phyloP scores from a whole-genome alignment of 2,113 vertebrate genomes.

The Proterorhinus semilunaris region DNA sequence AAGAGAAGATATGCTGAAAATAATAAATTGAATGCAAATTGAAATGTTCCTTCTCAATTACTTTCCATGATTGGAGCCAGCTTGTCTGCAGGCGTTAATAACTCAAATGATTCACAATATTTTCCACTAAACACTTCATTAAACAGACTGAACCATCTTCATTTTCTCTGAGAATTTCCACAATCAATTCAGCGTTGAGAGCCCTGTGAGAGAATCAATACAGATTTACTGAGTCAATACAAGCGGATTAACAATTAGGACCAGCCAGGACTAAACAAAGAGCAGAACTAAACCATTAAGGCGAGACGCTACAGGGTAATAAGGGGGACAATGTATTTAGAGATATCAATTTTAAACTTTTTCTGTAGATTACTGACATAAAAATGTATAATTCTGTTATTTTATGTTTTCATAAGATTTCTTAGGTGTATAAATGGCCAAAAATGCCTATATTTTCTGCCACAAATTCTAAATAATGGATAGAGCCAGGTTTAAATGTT shows the following conservation, averaged over 20 bases:
- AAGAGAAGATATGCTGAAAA: not conserved
- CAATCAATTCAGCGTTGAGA: not conserved
- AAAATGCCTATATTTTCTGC: too few relatives aligned
- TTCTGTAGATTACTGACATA: too few relatives aligned
- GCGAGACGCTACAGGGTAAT: too few relatives aligned
- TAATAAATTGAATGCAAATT: not conserved
- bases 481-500: too few relatives aligned
- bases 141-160: not conserved
- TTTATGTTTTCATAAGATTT: too few relatives aligned
- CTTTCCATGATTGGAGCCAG: not conserved
- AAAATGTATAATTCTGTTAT: too few relatives aligned
- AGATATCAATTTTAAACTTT: too few relatives aligned
- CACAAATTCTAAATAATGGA: too few relatives aligned
- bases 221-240: not conserved
- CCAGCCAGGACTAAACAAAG: not conserved
- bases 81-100: not conserved
- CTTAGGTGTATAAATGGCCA: too few relatives aligned
- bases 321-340: too few relatives aligned
- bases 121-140: conserved; percentile 9
- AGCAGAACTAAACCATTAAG: not conserved
- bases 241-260: not conserved
- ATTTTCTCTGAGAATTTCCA: conserved; percentile 1
- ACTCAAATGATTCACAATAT: not conserved
- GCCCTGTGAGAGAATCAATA: conserved; percentile 4
- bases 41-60: not conserved